Evolutionary conservation across 2,888 invertebrate genomes (phyloP).

Genomic region (Orthonevra nobilis): DNA sequence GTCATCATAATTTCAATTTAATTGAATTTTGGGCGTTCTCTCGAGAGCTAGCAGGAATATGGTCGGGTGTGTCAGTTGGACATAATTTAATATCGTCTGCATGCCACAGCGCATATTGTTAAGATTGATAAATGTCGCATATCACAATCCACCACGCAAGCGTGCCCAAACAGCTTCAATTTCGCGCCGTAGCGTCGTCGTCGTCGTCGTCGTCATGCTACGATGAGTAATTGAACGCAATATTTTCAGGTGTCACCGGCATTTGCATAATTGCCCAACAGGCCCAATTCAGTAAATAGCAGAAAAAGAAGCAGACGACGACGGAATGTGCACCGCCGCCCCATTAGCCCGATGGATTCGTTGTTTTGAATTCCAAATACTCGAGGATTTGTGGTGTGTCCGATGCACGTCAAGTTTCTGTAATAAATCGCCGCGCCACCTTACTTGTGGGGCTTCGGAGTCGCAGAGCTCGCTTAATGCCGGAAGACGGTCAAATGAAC

Average conservation of each 20-base stretch:
- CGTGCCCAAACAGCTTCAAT: too few relatives aligned
- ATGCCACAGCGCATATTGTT: not conserved
- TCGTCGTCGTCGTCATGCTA: conserved; percentile 9
- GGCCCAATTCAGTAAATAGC: conserved; percentile 62
- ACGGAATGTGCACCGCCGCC: conserved; percentile 35
- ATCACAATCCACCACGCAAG: conserved; percentile 32
- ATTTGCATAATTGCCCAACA: conserved; percentile 68
- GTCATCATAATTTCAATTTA: conserved; percentile 30
- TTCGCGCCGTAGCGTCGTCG: not conserved
- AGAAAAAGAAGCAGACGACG: too few relatives aligned
- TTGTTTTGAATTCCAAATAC: conserved; percentile 17
- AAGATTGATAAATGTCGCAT: conserved; percentile 46
- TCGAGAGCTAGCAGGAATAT: conserved; percentile 2
- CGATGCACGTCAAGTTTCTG: conserved; percentile 45
- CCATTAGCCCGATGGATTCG: conserved; percentile 28
- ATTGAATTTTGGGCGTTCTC: conserved; percentile 44
- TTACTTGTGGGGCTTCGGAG: conserved; percentile 48
- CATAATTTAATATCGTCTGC: conserved; percentile 9
- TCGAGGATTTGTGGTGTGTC: conserved; percentile 31
- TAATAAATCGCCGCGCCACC: conserved; percentile 57
- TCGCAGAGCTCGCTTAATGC: conserved; percentile 33
- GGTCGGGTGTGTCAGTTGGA: conserved; percentile 3
- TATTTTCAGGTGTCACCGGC: conserved; percentile 61
- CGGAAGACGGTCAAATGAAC: conserved; percentile 53
- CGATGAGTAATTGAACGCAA: conserved; percentile 60